Conservation (phyloP, 2,888 invertebrate genomes). For the Drosophila helvetica region DNA sequence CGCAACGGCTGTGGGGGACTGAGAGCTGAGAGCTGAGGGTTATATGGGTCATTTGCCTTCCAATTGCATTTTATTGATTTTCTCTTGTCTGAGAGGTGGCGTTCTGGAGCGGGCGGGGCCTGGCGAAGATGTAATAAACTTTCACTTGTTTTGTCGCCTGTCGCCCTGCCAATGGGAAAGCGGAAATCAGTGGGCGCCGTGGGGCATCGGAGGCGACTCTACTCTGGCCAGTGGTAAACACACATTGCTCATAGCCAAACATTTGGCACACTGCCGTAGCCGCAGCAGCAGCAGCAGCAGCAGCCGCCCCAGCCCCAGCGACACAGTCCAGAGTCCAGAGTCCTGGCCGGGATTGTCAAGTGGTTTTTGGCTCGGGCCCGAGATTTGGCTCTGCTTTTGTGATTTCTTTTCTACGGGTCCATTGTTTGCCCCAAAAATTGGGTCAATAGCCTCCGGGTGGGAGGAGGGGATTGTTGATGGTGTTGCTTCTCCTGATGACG, state of each 20-base stretch:
- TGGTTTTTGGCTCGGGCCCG: conserved; percentile 56
- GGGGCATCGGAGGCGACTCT: conserved; percentile 32
- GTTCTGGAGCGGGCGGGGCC: conserved; percentile 4
- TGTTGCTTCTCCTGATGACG: conserved; percentile 11
- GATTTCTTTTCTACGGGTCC: conserved; percentile 49
- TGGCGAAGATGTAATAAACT: conserved; percentile 62
- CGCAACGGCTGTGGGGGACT: neutral
- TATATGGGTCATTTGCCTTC: conserved; percentile 68
- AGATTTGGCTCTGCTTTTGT: conserved; percentile 37
- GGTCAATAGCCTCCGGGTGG: conserved; percentile 59
- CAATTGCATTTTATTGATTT: conserved; percentile 73
- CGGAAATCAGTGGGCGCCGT: conserved; percentile 36
- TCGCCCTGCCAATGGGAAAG: conserved; percentile 27
- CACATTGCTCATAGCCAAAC: conserved; percentile 64
- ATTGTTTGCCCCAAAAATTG: conserved; percentile 67
- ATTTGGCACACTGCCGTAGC: conserved; percentile 61
- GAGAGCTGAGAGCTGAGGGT: conserved; percentile 9
- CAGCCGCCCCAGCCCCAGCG: conserved; percentile 31
- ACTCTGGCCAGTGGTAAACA: conserved; percentile 60
- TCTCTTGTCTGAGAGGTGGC: conserved; percentile 22
- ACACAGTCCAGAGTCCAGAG: conserved; percentile 17
- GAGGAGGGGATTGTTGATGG: conserved; percentile 12
- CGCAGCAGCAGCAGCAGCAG: conserved; percentile 16
- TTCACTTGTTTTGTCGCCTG: conserved; percentile 70
- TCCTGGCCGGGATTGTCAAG: conserved; percentile 55